Evolutionary conservation across 2,888 invertebrate genomes (phyloP).

Genomic region (Drosophila atroscutellata): DNA sequence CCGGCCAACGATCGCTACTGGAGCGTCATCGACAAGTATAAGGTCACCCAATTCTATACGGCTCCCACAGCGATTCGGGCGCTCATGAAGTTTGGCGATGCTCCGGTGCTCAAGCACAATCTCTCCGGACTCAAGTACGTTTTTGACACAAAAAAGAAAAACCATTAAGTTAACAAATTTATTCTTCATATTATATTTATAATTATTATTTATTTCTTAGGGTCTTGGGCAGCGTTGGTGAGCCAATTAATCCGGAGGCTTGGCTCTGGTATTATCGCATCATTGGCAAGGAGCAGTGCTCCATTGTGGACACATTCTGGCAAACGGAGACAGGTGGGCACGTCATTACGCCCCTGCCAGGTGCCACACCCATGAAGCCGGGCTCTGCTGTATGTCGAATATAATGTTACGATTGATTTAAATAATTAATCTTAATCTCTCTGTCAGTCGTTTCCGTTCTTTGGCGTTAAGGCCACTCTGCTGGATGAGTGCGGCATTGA

Average conservation of each 20-base stretch:
- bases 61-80: constrained; percentile 99
- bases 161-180: not conserved
- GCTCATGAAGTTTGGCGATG: constrained; percentile 97
- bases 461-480: constrained; percentile 95
- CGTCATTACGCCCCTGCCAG: constrained; percentile 97
- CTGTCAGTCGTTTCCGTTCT: constrained; percentile 96
- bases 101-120: constrained; percentile 90
- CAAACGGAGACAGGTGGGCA: constrained; percentile 99
- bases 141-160: not conserved
- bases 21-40: constrained; percentile 96
- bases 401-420: not conserved
- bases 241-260: constrained; percentile 99
- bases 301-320: constrained; percentile 99
- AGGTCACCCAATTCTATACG: constrained; percentile 98
- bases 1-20: constrained; percentile 97
- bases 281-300: constrained; percentile 93
- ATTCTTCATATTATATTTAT: constrained; percentile 70
- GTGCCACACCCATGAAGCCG: constrained; percentile 98
- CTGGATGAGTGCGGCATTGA: constrained; percentile 94
- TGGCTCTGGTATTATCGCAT: constrained; percentile 97
- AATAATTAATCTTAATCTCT: not conserved
- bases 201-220: constrained; percentile 85
- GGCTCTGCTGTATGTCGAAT: constrained; percentile 94
- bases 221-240: constrained; percentile 98
- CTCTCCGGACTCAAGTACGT: constrained; percentile 83